Evolutionary conservation across 1,140 invertebrate genomes (phyloP).

Genomic region (Drosophila erecta): DNA sequence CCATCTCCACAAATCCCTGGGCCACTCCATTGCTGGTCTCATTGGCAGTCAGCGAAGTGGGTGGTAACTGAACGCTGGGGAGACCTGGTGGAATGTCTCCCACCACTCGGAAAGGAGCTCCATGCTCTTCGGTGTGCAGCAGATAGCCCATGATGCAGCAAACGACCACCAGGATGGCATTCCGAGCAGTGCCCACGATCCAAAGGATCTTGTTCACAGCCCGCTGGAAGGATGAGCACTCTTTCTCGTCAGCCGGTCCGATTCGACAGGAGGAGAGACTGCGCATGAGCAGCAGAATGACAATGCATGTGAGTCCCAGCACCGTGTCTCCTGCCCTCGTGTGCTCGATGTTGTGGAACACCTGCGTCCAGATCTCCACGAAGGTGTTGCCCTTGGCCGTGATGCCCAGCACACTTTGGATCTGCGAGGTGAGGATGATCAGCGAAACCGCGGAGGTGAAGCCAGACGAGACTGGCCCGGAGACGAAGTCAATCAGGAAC

Average conservation of each 20-base stretch:
- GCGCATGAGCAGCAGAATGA: constrained; percentile 86
- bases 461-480: constrained; percentile 95
- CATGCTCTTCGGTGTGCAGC: constrained; percentile 77
- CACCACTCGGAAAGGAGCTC: constrained; percentile 81
- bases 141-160: constrained; percentile 88
- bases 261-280: constrained; percentile 85
- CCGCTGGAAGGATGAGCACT: constrained; percentile 85
- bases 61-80: constrained; percentile 87
- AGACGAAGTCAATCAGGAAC: constrained; percentile 97
- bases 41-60: constrained; percentile 87
- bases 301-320: constrained; percentile 90
- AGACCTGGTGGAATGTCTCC: constrained; percentile 90
- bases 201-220: constrained; percentile 87
- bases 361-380: constrained; percentile 89
- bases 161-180: constrained; percentile 91
- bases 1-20: constrained; percentile 88
- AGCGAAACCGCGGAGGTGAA: constrained; percentile 97
- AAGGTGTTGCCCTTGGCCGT: constrained; percentile 90
- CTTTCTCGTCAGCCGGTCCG: constrained; percentile 85
- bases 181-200: constrained; percentile 89
- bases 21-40: constrained; percentile 54
- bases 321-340: constrained; percentile 89
- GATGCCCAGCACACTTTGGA: constrained; percentile 94
- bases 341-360: constrained; percentile 87
- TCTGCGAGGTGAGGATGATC: constrained; percentile 94